Percentiles rank a stretch among this genome's conserved stretches.
phyloP scores from a whole-genome alignment of 53 echinoderm and acorn worm species.

The Henricia sp. region DNA sequence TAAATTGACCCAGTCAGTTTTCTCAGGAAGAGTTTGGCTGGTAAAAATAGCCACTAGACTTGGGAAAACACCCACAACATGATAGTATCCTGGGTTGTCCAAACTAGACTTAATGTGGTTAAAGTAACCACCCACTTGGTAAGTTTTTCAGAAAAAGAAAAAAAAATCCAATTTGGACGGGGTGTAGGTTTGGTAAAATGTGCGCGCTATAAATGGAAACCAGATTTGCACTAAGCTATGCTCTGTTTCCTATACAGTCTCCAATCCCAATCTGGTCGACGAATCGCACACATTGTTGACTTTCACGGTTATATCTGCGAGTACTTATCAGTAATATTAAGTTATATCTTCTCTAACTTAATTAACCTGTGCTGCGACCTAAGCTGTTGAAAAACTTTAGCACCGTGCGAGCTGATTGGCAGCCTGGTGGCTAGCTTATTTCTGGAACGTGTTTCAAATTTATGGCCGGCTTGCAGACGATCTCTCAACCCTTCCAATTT shows the following conservation, averaged over 20 bases:
- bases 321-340: constrained; percentile 40
- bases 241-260: too few species aligned
- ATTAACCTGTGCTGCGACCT: constrained; percentile 20
- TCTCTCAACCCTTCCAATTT: constrained; percentile 53
- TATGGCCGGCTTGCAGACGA: constrained; percentile 1
- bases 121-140: too few species aligned
- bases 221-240: not conserved
- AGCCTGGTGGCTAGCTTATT: not conserved
- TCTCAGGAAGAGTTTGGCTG: too few species aligned
- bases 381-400: constrained; percentile 45
- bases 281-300: constrained; percentile 21
- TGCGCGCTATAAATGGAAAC: too few species aligned
- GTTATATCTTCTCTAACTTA: constrained; percentile 53
- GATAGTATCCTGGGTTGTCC: too few species aligned
- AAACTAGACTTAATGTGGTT: too few species aligned
- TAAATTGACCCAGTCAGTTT: too few species aligned
- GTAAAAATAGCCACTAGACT: too few species aligned
- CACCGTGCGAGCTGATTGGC: constrained; percentile 8
- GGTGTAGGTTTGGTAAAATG: too few species aligned
- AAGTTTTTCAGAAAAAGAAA: too few species aligned
- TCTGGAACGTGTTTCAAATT: constrained; percentile 54
- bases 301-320: constrained; percentile 16
- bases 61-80: too few species aligned
- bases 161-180: too few species aligned
- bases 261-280: not conserved